Conservation (phyloP, 2,113 vertebrate species). For the Pao palembangensis region DNA sequence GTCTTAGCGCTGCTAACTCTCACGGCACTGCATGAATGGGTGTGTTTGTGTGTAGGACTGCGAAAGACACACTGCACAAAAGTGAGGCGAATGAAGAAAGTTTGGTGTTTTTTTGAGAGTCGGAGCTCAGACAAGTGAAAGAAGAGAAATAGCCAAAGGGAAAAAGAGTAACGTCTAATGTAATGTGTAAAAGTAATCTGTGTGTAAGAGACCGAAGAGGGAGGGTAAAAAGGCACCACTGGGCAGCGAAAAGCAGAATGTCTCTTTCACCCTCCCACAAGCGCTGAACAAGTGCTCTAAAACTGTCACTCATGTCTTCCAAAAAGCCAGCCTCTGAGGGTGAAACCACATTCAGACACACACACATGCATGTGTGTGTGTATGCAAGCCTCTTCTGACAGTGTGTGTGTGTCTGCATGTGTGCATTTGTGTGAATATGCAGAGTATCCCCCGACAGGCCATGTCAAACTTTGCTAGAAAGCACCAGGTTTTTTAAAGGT, state of each 20-base stretch:
- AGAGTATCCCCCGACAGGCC: constrained; percentile 10
- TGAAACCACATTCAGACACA: constrained; percentile 1
- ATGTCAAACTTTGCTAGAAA: constrained; percentile 20
- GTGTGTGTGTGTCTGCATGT: constrained; percentile 5
- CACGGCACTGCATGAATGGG: neutral
- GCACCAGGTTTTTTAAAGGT: constrained; percentile 2
- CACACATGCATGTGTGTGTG: constrained; percentile 1
- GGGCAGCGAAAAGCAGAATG: constrained; percentile 22
- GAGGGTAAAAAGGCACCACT: constrained; percentile 30
- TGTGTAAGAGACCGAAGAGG: constrained; percentile 11
- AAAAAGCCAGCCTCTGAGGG: constrained; percentile 18
- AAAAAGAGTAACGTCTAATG: neutral
- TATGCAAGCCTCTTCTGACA: constrained; percentile 9
- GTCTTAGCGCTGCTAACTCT: constrained; percentile 6
- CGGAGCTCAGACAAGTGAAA: too few relatives aligned
- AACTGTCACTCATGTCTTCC: constrained; percentile 61
- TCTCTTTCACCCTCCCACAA: neutral
- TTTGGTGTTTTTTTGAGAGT: neutral
- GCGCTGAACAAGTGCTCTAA: constrained; percentile 49
- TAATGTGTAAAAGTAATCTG: neutral
- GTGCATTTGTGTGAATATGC: constrained; percentile 7
- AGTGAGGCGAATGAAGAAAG: neutral
- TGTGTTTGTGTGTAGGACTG: neutral
- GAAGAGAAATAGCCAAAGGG: too few relatives aligned
- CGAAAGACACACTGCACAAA: neutral